Evolutionary conservation across 2,113 vertebrate genomes (phyloP).

Genomic region (Periophthalmodon schlosseri): DNA sequence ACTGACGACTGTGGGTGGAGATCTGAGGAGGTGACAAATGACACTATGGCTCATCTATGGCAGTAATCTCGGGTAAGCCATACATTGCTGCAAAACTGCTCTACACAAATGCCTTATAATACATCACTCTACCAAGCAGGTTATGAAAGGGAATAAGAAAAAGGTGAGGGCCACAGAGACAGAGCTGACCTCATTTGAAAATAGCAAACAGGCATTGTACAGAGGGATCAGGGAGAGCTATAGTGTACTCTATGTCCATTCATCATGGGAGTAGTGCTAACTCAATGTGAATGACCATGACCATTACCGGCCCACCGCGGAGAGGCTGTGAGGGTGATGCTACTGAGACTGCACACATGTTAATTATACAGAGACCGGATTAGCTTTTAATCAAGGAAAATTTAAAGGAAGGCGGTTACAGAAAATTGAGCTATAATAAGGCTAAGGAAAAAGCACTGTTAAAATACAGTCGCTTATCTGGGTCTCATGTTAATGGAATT

Average conservation of each 20-base stretch:
- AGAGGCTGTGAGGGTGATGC: conserved; percentile 2
- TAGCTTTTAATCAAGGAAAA: no score
- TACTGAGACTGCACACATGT: background rate
- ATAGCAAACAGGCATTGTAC: conserved; percentile 4
- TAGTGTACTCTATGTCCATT: background rate
- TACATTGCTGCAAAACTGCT: conserved; percentile 26
- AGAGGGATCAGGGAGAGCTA: conserved; percentile 16
- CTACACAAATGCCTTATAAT: conserved; percentile 22
- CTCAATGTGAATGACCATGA: conserved; percentile 32
- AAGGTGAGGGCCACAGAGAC: conserved; percentile 20
- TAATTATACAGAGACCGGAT: conserved; percentile 3
- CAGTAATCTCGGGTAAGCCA: conserved; percentile 57
- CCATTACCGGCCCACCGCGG: conserved; percentile 22
- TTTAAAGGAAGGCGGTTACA: no score
- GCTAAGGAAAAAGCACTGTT: background rate
- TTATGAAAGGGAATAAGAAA: conserved; percentile 12
- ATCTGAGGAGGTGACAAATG: conserved; percentile 57
- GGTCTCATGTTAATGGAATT: no score
- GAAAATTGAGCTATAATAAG: background rate
- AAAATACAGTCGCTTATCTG: no score
- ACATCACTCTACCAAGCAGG: conserved; percentile 18
- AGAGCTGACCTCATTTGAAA: background rate
- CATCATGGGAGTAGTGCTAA: conserved; percentile 30
- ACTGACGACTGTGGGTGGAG: conserved; percentile 49
- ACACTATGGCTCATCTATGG: conserved; percentile 38